A percentile compares a stretch with the other conserved stretches of the same genome.
phyloP scores from a whole-genome alignment of 1,140 invertebrate genomes.

The Parasteatoda tepidariorum region DNA sequence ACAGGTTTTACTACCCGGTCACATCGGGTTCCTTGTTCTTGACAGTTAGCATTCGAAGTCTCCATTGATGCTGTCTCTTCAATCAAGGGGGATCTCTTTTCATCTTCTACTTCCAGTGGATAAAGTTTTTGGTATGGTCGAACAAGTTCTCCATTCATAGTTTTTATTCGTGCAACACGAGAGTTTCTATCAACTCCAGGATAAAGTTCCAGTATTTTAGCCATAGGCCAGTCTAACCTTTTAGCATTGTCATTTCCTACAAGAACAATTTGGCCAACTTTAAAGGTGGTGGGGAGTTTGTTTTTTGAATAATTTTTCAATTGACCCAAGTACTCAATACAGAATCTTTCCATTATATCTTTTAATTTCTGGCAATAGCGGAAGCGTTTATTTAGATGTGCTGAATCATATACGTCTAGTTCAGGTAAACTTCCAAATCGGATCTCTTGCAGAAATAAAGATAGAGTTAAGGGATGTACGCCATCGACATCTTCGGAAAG shows the following conservation, averaged over 20 bases:
- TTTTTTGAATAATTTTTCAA: background rate
- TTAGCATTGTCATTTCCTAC: background rate
- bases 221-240: background rate
- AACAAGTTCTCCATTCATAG: background rate
- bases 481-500: background rate
- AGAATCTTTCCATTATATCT: background rate
- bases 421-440: background rate
- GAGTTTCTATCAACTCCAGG: background rate
- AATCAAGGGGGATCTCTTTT: no score
- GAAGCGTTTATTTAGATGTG: background rate
- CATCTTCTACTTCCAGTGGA: background rate
- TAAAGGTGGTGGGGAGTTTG: background rate
- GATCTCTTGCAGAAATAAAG: background rate
- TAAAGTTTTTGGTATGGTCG: background rate
- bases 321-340: background rate
- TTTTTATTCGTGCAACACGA: background rate
- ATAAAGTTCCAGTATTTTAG: background rate
- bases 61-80: no score
- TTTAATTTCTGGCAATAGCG: background rate
- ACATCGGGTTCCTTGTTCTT: no score
- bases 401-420: background rate
- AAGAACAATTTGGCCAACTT: background rate
- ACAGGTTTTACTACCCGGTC: no score
- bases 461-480: background rate
- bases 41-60: no score